Evolutionary conservation across 2,113 vertebrate genomes (phyloP), one percentile per base, ranked within the genome.

Genomic region (Astur gentilis): DNA sequence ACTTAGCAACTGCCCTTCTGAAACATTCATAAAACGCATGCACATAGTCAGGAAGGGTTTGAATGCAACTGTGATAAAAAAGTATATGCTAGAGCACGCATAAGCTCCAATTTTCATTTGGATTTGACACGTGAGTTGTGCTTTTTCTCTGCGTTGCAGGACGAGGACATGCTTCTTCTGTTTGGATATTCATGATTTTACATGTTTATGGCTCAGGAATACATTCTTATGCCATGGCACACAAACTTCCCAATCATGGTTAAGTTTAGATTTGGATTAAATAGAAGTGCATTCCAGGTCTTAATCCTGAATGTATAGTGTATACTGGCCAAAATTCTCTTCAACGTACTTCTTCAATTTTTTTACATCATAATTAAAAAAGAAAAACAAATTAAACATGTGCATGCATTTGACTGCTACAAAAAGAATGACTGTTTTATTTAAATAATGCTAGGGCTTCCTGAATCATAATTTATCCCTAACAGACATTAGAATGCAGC

Each of bases 1-100:
- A 95, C 92, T 87, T 96, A 97, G 96, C 97, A 98, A 98, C 94
- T 72, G 95, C 90, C 97, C 97, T 97, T 93, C 98, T 97, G 97
- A 96, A 97, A 98, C 95, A 96, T 97, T 97, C 95, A 96, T 90
- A 97, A 98, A 98, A 97, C 83, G 16, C 87, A 96, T 22, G 72
- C 86, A 80, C 36, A 9, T 88, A 90, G 81, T 84, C 72, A 78
- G 54, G 82, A 80, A 87, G 25, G 72, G 66, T 40, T 91, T 89
- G 67, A 90, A 96, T 57, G 49, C 73, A 64, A 54, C 76, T 26
- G 9, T 36, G 78, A 66, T 55, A 23, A 79, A 94, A 93, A 83
- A 66, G 42, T 78, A 61, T 66, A 92, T 26, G 23, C 36, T 66
- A 79, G 4, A 72, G 61, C 77, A 91, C 0, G 0, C n/a, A 34